A percentile compares a stretch with the other conserved stretches of the same genome.
Evolutionary conservation across 2,888 invertebrate genomes (phyloP).

Genomic region (Hemithea aestivaria): DNA sequence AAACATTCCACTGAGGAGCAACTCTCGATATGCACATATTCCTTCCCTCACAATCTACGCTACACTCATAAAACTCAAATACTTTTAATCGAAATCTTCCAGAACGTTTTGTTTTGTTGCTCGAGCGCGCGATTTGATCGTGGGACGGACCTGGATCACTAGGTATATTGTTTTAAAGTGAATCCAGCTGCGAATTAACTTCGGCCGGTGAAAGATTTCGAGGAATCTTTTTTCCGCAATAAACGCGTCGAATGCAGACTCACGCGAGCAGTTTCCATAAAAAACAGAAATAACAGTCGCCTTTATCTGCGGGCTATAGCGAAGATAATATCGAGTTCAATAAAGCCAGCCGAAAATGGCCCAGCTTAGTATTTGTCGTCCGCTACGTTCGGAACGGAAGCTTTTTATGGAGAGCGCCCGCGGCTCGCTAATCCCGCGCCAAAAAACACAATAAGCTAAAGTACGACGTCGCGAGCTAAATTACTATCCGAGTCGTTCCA

Average conservation of each 20-base stretch:
- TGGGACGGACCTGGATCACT: conserved; percentile 17
- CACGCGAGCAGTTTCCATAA: conserved; percentile 4
- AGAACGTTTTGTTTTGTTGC: conserved; percentile 22
- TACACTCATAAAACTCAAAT: conserved; percentile 52
- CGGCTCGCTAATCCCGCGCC: conserved; percentile 62
- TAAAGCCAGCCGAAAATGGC: conserved; percentile 42
- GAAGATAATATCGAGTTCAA: conserved; percentile 44
- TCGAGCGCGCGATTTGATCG: conserved; percentile 28
- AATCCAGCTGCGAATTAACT: conserved; percentile 15
- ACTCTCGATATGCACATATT: conserved; percentile 62
- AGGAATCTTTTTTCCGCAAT: conserved; percentile 2
- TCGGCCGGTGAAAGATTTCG: conserved; percentile 6
- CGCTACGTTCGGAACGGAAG: conserved; percentile 46
- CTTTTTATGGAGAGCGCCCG: conserved; percentile 61
- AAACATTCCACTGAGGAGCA: conserved; percentile 66
- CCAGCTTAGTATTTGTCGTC: conserved; percentile 47
- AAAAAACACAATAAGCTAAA: conserved; percentile 73
- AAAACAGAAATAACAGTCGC: conserved; percentile 11
- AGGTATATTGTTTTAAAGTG: conserved; percentile 20
- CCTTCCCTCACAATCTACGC: conserved; percentile 42
- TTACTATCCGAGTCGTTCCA: conserved; percentile 69
- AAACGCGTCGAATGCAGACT: conserved; percentile 1
- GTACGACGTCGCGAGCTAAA: conserved; percentile 55
- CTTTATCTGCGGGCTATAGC: conserved; percentile 27
- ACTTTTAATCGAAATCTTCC: conserved; percentile 51